A percentile compares a stretch with the other conserved stretches of the same genome.
These are phyloP conservation scores for Calliscelio sp. DNA, from an alignment of 2,888 invertebrate genomes.

Conservation along the genomic window DNA sequence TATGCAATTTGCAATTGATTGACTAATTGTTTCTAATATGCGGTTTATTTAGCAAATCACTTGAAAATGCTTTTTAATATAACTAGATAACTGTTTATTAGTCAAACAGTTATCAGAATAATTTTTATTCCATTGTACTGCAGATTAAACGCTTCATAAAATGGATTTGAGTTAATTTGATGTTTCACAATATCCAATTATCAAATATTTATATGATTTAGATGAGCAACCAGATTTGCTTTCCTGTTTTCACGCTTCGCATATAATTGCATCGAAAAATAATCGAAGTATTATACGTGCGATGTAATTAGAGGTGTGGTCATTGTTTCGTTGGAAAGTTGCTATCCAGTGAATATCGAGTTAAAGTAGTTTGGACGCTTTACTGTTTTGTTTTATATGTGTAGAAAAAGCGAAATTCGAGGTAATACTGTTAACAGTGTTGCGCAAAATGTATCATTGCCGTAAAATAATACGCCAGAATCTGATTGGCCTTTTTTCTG, in stretches of 20 bases:
- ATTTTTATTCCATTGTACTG: not conserved
- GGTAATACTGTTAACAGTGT: slow-evolving; percentile 4
- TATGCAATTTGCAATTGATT: not conserved
- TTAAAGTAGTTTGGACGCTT: slow-evolving; percentile 26
- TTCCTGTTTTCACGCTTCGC: not conserved
- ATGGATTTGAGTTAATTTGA: slow-evolving; percentile 4
- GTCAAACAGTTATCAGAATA: too few relatives aligned
- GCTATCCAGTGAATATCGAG: slow-evolving; percentile 17
- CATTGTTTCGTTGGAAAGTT: slow-evolving; percentile 23
- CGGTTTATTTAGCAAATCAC: not conserved
- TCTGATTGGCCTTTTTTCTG: too few relatives aligned
- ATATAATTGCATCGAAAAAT: slow-evolving; percentile 35
- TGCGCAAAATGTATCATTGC: slow-evolving; percentile 19
- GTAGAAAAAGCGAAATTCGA: slow-evolving; percentile 14
- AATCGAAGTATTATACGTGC: slow-evolving; percentile 27
- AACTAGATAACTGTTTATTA: too few relatives aligned
- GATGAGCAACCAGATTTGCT: not conserved
- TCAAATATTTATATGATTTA: slow-evolving; percentile 22
- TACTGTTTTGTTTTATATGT: slow-evolving; percentile 7
- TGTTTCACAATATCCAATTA: not conserved
- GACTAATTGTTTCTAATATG: not conserved
- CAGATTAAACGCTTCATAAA: slow-evolving; percentile 4
- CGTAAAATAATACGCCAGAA: slow-evolving; percentile 12
- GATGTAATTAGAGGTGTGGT: slow-evolving; percentile 12
- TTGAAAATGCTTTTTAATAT: not conserved